Base-by-base conservation (phyloP, 2,888 invertebrate species). In the Mimachlamys varia region DNA sequence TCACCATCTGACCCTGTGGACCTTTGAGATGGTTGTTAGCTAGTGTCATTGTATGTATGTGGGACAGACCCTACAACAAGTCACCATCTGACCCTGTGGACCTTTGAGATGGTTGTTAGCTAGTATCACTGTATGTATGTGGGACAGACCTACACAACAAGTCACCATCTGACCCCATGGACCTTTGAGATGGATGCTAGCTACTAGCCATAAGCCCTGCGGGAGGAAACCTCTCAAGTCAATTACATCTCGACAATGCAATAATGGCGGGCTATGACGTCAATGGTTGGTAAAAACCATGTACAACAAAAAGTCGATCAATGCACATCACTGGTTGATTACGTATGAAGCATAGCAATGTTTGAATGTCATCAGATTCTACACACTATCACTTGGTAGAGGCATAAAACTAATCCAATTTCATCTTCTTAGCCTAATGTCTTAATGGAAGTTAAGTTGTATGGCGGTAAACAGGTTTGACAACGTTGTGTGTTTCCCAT, bases 231-330 rank as follows among this genome's bases (percentile, higher is more conserved):
- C 88, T 88, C 88, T 88, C 58, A 88, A 90, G 88, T 62, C 90
- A 90, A 89, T 90, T 90, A 88, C 87, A 88, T 44, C 76, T 55
- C 44, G 44, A 90, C 88, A 90, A 37, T 88, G 58, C 90, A 58
- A 55, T 90, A 88, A 88, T 88, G 19, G 55, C 27, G 33, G 37
- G 44, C 44, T 37, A 55, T 90, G 90, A 90, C 90, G 90, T 90
- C 90, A 90, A 90, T 90, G 53, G 53, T 55, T 19, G 88, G 55
- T 88, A 58, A 90, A 76, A 90, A 88, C 88, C 88, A 55, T 53
- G 58, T 44, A 88, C 53, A 88, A 38, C 87, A 76, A 90, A 90
- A 90, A 90, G 90, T 90, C 90, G 88, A 90, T 90, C 58, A 90
- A 90, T 90, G 58, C 88, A 58, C 58, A 88, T 90, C 38, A 88